These are phyloP conservation scores for Drosophila niveifrons DNA, from an alignment of 2,888 invertebrate genomes.

Conservation along the genomic window DNA sequence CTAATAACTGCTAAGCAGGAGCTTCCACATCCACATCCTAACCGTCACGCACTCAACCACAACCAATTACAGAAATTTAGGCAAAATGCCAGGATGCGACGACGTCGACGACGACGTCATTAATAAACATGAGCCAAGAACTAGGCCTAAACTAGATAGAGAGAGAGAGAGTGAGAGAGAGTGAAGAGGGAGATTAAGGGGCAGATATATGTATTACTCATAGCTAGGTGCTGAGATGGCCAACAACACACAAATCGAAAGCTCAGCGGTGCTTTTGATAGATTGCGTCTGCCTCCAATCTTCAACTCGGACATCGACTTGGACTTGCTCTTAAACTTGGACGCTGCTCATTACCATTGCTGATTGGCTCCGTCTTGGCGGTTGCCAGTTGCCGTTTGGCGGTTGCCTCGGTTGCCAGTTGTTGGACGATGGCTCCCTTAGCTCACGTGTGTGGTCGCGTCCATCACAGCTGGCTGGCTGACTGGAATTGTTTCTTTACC, in stretches of 20 bases:
- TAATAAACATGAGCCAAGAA: slow-evolving; percentile 71
- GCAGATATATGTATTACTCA: not conserved
- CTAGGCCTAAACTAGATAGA: slow-evolving; percentile 20
- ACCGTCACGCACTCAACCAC: slow-evolving; percentile 68
- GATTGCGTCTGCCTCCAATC: slow-evolving; percentile 56
- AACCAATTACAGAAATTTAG: slow-evolving; percentile 78
- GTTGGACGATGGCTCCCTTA: slow-evolving; percentile 43
- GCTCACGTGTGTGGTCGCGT: slow-evolving; percentile 70
- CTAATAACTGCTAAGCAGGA: slow-evolving; percentile 65
- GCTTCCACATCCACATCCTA: slow-evolving; percentile 11
- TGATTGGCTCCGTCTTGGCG: slow-evolving; percentile 63
- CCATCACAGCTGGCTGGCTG: slow-evolving; percentile 62
- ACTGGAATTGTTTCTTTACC: slow-evolving; percentile 43
- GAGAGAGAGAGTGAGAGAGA: not conserved
- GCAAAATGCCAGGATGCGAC: slow-evolving; percentile 70
- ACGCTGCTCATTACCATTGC: slow-evolving; percentile 72
- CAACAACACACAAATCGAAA: slow-evolving; percentile 55
- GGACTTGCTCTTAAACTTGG: slow-evolving; percentile 43
- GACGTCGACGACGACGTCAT: slow-evolving; percentile 55
- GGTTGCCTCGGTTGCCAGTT: not conserved
- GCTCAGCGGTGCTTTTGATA: slow-evolving; percentile 71
- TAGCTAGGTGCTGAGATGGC: slow-evolving; percentile 48
- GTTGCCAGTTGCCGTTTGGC: slow-evolving; percentile 16
- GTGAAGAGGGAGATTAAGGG: not conserved
- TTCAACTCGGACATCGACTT: slow-evolving; percentile 13